Percentiles rank a stretch among this genome's conserved stretches.
Conservation (phyloP, 2,888 invertebrate genomes). For the Druceiella hillmani region DNA sequence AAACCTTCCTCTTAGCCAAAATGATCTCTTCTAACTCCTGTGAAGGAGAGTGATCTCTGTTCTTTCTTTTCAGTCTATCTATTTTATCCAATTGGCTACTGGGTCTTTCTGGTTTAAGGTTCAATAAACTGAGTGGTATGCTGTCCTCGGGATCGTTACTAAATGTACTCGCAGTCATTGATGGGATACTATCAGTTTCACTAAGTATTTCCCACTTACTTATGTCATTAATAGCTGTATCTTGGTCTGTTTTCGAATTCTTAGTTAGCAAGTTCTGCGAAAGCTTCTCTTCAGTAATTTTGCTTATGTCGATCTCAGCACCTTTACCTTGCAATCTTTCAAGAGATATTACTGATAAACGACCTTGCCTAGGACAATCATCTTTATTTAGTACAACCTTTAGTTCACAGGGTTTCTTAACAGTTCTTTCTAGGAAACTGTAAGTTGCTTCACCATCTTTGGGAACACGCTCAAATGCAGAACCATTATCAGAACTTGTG, state of each 20-base stretch:
- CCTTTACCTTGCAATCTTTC: slow-evolving; percentile 55
- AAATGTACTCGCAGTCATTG: slow-evolving; percentile 38
- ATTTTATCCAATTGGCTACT: slow-evolving; percentile 35
- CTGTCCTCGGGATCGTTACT: slow-evolving; percentile 54
- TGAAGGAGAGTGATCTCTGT: slow-evolving; percentile 54
- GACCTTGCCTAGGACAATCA: slow-evolving; percentile 47
- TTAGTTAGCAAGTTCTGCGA: too few species aligned
- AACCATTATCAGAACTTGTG: slow-evolving; percentile 39
- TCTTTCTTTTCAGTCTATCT: slow-evolving; percentile 49
- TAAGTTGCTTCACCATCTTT: slow-evolving; percentile 63
- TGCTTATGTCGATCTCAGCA: slow-evolving; percentile 25
- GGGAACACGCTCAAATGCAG: slow-evolving; percentile 62
- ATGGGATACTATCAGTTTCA: slow-evolving; percentile 56
- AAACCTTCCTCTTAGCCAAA: slow-evolving; percentile 41
- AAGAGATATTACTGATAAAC: slow-evolving; percentile 55
- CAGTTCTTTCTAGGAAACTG: slow-evolving; percentile 59
- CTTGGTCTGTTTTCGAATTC: slow-evolving; percentile 41
- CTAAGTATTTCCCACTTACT: slow-evolving; percentile 56
- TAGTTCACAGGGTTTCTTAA: slow-evolving; percentile 38
- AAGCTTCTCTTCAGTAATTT: slow-evolving; percentile 22
- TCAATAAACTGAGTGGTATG: slow-evolving; percentile 49
- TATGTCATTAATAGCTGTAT: slow-evolving; percentile 35
- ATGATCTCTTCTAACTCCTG: slow-evolving; percentile 52
- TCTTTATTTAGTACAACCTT: slow-evolving; percentile 49
- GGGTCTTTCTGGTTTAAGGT: slow-evolving; percentile 37